A percentile compares a stretch with the other conserved stretches of the same genome.
Conservation (phyloP, 2,888 invertebrate species). For the Seira ritae region DNA sequence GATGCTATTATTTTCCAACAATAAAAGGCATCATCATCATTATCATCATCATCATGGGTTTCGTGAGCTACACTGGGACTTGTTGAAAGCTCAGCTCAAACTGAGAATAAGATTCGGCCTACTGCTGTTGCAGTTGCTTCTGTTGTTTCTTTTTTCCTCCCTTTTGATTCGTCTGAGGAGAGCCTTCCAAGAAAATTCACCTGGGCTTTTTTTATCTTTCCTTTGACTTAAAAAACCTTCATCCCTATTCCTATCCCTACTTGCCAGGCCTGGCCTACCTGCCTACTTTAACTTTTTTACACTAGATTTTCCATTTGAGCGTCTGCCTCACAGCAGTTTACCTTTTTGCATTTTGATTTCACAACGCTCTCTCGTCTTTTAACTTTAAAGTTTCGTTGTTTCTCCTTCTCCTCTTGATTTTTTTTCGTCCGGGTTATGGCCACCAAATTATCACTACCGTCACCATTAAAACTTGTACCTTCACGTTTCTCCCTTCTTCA, state of each 20-base stretch:
- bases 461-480: background rate
- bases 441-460: background rate
- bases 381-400: no score
- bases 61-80: conserved; percentile 51
- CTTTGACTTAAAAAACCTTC: background rate
- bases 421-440: background rate
- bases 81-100: conserved; percentile 64
- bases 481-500: background rate
- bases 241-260: conserved; percentile 15
- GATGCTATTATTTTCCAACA: background rate
- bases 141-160: conserved; percentile 35
- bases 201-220: conserved; percentile 22
- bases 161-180: background rate
- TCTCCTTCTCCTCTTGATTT: no score
- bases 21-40: background rate
- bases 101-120: conserved; percentile 62
- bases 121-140: conserved; percentile 64
- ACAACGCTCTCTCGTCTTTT: no score
- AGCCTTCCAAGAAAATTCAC: conserved; percentile 44
- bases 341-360: conserved; percentile 48
- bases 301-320: conserved; percentile 9
- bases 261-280: conserved; percentile 30
- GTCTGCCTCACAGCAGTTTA: conserved; percentile 64
- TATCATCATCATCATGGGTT: conserved; percentile 17
- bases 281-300: background rate